Conservation (phyloP, 30 jellyfish, hydroid and myxozoan genomes). For the Chrysaora quinquecirrha region DNA sequence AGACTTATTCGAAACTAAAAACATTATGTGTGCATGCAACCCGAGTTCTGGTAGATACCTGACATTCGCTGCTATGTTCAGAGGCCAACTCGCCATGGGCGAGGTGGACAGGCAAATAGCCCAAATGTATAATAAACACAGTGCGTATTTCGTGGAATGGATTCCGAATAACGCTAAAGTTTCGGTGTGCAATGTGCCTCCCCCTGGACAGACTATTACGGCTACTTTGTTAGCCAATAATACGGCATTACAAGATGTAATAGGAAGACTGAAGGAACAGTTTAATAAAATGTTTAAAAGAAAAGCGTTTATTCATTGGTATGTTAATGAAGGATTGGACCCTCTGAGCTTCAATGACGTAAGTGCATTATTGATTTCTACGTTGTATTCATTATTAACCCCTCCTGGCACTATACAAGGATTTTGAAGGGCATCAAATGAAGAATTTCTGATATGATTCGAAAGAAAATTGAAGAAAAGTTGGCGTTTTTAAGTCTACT, state of each 20-base stretch:
- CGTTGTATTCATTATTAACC: no score
- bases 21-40: constrained; percentile 97
- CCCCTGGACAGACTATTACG: constrained; percentile 62
- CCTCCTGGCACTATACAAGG: no score
- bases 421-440: no score
- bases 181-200: constrained; percentile 89
- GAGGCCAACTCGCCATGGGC: constrained; percentile 95
- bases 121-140: constrained; percentile 75
- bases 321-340: constrained; percentile 93
- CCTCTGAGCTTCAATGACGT: constrained; percentile 90
- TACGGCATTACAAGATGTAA: constrained; percentile 90
- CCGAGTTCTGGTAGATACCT: constrained; percentile 94
- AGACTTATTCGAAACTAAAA: constrained; percentile 87
- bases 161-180: constrained; percentile 98
- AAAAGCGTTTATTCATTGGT: constrained; percentile 98
- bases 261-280: constrained; percentile 84
- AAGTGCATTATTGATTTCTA: no score
- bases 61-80: constrained; percentile 98
- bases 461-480: no score
- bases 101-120: constrained; percentile 87
- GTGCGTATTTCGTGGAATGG: constrained; percentile 96
- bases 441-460: no score
- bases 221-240: constrained; percentile 97
- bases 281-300: constrained; percentile 81
- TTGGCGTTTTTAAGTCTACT: no score